Conservation (phyloP, 2,797 vertebrate species). For the Cynodonichthys magdalenae region DNA sequence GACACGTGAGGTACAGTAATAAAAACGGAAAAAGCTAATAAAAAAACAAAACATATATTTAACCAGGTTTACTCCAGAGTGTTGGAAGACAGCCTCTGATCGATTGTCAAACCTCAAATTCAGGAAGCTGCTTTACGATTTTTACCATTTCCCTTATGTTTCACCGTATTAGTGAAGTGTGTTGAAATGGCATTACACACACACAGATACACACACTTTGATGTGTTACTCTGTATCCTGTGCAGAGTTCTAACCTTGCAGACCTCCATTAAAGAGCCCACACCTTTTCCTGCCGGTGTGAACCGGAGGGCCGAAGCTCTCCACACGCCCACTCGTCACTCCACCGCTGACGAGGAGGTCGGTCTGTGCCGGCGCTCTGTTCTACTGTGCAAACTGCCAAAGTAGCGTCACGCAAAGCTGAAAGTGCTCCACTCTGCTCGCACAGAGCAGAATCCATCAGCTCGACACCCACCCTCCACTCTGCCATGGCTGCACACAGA, state of each 20-base stretch:
- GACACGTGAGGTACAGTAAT: no score
- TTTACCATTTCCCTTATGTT: slow-evolving; percentile 60
- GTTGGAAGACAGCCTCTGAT: no score
- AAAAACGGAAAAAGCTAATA: no score
- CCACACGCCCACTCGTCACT: slow-evolving; percentile 60
- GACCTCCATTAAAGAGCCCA: slow-evolving; percentile 29
- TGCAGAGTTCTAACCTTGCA: slow-evolving; percentile 22
- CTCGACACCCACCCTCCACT: neutral
- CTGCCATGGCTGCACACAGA: neutral
- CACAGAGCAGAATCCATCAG: slow-evolving; percentile 13
- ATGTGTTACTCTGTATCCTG: slow-evolving; percentile 39
- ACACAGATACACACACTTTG: slow-evolving; percentile 14
- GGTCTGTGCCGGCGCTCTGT: slow-evolving; percentile 32
- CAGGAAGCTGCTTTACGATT: no score
- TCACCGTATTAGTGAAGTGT: slow-evolving; percentile 55
- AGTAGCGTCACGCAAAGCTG: slow-evolving; percentile 16
- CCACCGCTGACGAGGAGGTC: slow-evolving; percentile 11
- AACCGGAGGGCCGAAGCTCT: slow-evolving; percentile 56
- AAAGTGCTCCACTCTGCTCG: slow-evolving; percentile 12
- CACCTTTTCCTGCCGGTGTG: slow-evolving; percentile 9
- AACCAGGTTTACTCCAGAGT: no score
- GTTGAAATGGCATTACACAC: slow-evolving; percentile 30
- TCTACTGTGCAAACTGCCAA: slow-evolving; percentile 23
- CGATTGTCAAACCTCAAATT: no score
- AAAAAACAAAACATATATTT: no score